These are phyloP conservation scores for Pitangus sulphuratus DNA, from an alignment of 2,797 vertebrate genomes.

Conservation along the genomic window DNA sequence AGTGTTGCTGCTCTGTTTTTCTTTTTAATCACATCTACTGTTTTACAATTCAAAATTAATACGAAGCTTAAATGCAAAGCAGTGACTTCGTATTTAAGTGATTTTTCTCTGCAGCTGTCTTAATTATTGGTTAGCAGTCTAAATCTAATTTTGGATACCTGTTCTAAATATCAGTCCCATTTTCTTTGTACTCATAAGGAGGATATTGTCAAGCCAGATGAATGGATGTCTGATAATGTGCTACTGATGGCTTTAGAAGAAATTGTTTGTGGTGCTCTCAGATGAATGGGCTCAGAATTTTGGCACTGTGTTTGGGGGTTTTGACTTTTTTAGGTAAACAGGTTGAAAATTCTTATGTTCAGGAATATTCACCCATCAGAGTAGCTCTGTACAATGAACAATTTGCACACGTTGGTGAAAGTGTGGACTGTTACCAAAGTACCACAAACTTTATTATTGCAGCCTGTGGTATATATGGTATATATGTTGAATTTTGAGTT, in stretches of 20 bases:
- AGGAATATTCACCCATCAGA: neutral
- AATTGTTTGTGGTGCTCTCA: neutral
- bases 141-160: neutral
- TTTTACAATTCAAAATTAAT: neutral
- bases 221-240: neutral
- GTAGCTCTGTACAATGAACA: neutral
- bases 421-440: neutral
- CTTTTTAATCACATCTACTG: neutral
- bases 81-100: neutral
- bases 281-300: neutral
- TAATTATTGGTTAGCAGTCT: neutral
- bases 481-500: neutral
- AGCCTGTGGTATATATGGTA: neutral
- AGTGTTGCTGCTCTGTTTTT: constrained; percentile 42
- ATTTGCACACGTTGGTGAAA: neutral
- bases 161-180: neutral
- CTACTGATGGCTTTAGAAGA: neutral
- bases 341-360: neutral
- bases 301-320: neutral
- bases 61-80: neutral
- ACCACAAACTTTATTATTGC: neutral
- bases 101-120: neutral
- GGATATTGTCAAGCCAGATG: neutral
- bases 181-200: neutral
- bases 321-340: neutral